phyloP scores from a whole-genome alignment of 35 echinoderm and acorn worm genomes.

The Hemicentrotus pulcherrimus region DNA sequence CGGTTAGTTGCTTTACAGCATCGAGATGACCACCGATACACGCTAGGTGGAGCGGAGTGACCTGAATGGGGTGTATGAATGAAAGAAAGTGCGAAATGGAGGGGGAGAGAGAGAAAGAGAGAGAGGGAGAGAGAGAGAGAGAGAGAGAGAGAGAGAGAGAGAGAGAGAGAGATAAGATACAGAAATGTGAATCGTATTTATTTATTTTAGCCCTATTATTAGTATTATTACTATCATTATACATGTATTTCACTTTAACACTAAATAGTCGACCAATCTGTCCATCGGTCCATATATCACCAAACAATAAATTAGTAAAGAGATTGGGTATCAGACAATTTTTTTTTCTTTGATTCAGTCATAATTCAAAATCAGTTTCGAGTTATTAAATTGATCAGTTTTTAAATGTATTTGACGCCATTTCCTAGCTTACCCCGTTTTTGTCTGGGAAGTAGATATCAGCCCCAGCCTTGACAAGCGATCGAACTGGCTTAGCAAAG shows the following conservation, averaged over 20 bases:
- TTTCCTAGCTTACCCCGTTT: not conserved
- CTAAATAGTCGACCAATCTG: too few species aligned
- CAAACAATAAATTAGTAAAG: not conserved
- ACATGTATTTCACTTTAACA: too few species aligned
- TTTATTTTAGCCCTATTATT: too few species aligned
- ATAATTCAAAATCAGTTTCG: not conserved
- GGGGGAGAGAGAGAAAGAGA: too few species aligned
- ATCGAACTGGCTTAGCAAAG: not conserved
- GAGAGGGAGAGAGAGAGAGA: too few species aligned
- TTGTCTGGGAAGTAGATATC: not conserved
- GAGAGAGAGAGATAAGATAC: too few species aligned
- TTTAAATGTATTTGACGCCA: not conserved
- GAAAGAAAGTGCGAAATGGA: too few species aligned
- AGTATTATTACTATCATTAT: too few species aligned
- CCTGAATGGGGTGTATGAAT: constrained; percentile 43
- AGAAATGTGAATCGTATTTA: too few species aligned
- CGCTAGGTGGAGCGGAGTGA: constrained; percentile 91
- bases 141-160: too few species aligned
- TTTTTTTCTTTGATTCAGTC: not conserved
- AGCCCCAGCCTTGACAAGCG: not conserved
- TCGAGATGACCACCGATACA: constrained; percentile 90
- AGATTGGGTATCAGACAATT: not conserved
- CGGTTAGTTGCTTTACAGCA: constrained; percentile 75
- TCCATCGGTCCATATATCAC: too few species aligned
- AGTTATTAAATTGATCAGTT: not conserved